Evolutionary conservation across 1,140 invertebrate genomes (phyloP).

Genomic region (Ladona fulva): DNA sequence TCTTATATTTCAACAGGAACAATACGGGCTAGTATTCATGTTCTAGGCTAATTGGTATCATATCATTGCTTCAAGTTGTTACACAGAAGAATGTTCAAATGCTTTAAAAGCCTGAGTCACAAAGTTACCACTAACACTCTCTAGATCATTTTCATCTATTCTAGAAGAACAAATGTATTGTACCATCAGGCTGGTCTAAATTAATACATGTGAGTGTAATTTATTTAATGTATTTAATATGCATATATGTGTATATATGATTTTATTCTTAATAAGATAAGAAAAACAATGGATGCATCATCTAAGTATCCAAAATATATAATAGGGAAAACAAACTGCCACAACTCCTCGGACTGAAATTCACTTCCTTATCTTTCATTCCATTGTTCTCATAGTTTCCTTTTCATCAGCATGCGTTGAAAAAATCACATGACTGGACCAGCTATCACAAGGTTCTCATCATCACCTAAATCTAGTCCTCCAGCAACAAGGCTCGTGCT

Average conservation of each 20-base stretch:
- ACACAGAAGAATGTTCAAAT: slow-evolving; percentile 10
- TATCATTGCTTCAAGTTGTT: slow-evolving; percentile 7
- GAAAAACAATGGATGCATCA: slow-evolving; percentile 8
- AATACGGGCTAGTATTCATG: slow-evolving; percentile 2
- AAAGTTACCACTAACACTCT: slow-evolving; percentile 1
- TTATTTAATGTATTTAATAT: slow-evolving; percentile 9
- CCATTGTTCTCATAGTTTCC: neutral
- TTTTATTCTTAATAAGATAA: neutral
- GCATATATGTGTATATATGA: slow-evolving; percentile 10
- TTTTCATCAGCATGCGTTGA: neutral
- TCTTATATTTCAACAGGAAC: neutral
- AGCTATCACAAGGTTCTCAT: neutral
- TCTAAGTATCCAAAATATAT: slow-evolving; percentile 8
- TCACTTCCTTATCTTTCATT: neutral
- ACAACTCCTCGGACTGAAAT: neutral
- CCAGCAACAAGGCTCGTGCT: neutral
- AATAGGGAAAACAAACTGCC: slow-evolving; percentile 9
- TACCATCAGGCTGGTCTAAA: neutral
- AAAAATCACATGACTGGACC: slow-evolving; percentile 7
- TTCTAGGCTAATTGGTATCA: neutral
- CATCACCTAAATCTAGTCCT: neutral
- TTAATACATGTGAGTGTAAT: slow-evolving; percentile 3
- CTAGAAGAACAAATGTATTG: slow-evolving; percentile 10
- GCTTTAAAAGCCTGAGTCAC: slow-evolving; percentile 8
- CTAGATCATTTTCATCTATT: neutral